Conservation (phyloP, 2,888 invertebrate species). For the Sipha maydis region DNA sequence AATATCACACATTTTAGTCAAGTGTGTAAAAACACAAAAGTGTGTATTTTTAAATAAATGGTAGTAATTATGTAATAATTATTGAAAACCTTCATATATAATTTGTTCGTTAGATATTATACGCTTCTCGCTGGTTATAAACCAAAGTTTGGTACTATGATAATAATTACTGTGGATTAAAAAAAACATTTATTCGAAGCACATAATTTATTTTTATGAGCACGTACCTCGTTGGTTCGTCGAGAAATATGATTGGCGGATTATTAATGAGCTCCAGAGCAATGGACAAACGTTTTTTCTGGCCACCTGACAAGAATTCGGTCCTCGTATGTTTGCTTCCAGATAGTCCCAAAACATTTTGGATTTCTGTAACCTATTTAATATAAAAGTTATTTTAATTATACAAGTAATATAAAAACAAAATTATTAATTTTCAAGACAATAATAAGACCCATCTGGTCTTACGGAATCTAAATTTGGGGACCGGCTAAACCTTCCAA, state of each 20-base stretch:
- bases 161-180: not conserved
- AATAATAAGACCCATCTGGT: too few species aligned
- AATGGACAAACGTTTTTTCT: slow-evolving; percentile 81
- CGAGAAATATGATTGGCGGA: slow-evolving; percentile 84
- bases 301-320: slow-evolving; percentile 78
- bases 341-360: slow-evolving; percentile 74
- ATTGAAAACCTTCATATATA: not conserved
- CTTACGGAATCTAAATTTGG: too few species aligned
- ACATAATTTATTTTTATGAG: not conserved
- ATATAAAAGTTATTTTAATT: slow-evolving; percentile 2
- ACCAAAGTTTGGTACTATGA: not conserved
- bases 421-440: too few species aligned
- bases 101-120: not conserved
- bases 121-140: not conserved
- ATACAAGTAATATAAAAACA: too few species aligned
- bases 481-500: too few species aligned
- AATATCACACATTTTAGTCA: not conserved
- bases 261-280: slow-evolving; percentile 86
- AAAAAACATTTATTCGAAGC: not conserved
- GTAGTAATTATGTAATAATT: too few species aligned
- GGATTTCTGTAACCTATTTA: slow-evolving; percentile 71
- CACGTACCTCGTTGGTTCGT: slow-evolving; percentile 78
- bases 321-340: slow-evolving; percentile 76
- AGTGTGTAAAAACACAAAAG: not conserved
- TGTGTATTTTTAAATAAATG: not conserved